phyloP scores from a whole-genome alignment of 1,140 invertebrate species.

The Cylas formicarius region DNA sequence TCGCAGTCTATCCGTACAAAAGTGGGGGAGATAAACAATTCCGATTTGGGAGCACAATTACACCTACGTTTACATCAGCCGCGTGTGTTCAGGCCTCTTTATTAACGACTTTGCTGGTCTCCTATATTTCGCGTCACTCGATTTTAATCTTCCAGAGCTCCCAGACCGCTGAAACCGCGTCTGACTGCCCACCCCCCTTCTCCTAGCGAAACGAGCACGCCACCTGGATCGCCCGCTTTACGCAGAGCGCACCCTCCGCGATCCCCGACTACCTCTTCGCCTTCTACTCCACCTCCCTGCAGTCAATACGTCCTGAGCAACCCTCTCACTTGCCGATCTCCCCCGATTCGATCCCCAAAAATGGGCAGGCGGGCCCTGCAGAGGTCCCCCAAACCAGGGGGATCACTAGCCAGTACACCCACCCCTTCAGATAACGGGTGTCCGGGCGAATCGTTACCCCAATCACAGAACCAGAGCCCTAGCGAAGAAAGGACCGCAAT shows the following conservation, averaged over 20 bases:
- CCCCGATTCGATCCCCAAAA: constrained; percentile 48
- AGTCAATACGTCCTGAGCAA: constrained; percentile 17
- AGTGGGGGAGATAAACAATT: too few relatives aligned
- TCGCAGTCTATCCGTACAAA: too few relatives aligned
- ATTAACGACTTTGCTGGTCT: too few relatives aligned
- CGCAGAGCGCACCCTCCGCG: constrained; percentile 43
- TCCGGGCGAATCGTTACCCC: constrained; percentile 7
- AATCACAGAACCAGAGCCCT: constrained; percentile 1
- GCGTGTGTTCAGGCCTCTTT: too few relatives aligned
- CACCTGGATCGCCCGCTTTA: constrained; percentile 42
- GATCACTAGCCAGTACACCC: constrained; percentile 38
- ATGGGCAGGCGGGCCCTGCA: constrained; percentile 50
- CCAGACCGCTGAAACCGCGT: constrained; percentile 42
- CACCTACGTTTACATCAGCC: too few relatives aligned
- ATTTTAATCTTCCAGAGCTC: too few relatives aligned
- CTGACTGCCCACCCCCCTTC: constrained; percentile 34
- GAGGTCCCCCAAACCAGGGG: constrained; percentile 37
- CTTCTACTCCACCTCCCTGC: constrained; percentile 33
- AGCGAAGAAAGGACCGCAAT: constrained; percentile 23
- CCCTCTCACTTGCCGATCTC: constrained; percentile 20
- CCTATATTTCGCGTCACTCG: too few relatives aligned
- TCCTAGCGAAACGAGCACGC: constrained; percentile 45
- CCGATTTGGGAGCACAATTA: too few relatives aligned
- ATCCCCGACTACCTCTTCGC: constrained; percentile 36
- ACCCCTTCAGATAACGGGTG: constrained; percentile 30